phyloP scores from a whole-genome alignment of 1,140 invertebrate species.

The Drosophila rhopaloa region DNA sequence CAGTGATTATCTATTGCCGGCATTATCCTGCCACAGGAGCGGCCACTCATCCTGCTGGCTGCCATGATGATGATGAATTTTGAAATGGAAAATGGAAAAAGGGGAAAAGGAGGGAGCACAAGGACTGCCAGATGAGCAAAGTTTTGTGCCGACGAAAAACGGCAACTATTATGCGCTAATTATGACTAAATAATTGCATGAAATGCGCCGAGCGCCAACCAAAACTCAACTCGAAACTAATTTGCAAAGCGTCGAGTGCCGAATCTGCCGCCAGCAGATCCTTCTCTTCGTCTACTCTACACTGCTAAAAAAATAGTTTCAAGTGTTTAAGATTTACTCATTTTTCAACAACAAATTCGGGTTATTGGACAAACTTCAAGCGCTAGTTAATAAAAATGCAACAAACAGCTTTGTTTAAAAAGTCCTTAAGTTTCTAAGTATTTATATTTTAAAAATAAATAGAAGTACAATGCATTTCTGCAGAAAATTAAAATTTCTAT shows the following conservation, averaged over 20 bases:
- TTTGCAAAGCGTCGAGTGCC: conserved; percentile 44
- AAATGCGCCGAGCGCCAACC: conserved; percentile 32
- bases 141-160: conserved; percentile 37
- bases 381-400: too few relatives aligned
- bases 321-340: too few relatives aligned
- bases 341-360: too few relatives aligned
- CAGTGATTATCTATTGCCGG: conserved; percentile 33
- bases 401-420: too few relatives aligned
- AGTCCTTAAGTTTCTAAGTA: too few relatives aligned
- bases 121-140: conserved; percentile 40
- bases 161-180: conserved; percentile 61
- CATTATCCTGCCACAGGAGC: conserved; percentile 11
- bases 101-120: conserved; percentile 5
- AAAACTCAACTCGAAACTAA: conserved; percentile 49
- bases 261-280: conserved; percentile 38
- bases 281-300: conserved; percentile 4
- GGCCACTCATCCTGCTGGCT: background rate
- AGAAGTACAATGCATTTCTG: too few relatives aligned
- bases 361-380: too few relatives aligned
- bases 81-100: background rate
- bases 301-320: conserved; percentile 2
- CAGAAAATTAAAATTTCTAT: too few relatives aligned
- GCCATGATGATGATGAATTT: conserved; percentile 52
- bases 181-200: conserved; percentile 56
- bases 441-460: too few relatives aligned